These are phyloP conservation scores for Drosophila ezoana DNA, from an alignment of 2,888 invertebrate species.

Conservation along the genomic window DNA sequence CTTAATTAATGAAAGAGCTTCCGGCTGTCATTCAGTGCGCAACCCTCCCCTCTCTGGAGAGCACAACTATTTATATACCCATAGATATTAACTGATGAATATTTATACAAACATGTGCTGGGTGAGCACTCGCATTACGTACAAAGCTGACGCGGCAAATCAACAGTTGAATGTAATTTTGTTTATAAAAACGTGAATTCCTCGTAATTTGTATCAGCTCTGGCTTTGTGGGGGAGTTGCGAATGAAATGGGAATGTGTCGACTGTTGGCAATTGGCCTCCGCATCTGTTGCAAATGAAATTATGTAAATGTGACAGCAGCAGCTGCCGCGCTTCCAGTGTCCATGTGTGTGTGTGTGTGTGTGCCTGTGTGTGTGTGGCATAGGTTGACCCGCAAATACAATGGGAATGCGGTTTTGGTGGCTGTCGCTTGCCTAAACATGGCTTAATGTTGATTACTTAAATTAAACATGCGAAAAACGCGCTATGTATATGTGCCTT, in stretches of 20 bases:
- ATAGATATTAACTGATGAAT: constrained; percentile 68
- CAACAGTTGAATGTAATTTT: constrained; percentile 68
- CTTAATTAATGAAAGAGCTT: constrained; percentile 73
- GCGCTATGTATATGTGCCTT: constrained; percentile 18
- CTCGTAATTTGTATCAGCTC: constrained; percentile 47
- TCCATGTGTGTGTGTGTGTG: constrained; percentile 17
- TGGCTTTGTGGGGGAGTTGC: background rate
- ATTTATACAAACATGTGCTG: constrained; percentile 50
- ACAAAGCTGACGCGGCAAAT: constrained; percentile 64
- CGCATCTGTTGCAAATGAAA: constrained; percentile 74
- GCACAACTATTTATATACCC: constrained; percentile 55
- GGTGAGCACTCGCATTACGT: constrained; percentile 11
- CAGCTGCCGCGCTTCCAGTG: constrained; percentile 40
- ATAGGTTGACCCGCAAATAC: constrained; percentile 65
- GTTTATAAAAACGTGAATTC: constrained; percentile 64
- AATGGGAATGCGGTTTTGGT: constrained; percentile 52
- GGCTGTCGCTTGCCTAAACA: constrained; percentile 61
- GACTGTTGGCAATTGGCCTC: constrained; percentile 56
- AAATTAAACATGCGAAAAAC: constrained; percentile 75
- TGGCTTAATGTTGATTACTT: constrained; percentile 76
- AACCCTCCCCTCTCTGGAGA: background rate
- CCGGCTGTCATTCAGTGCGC: constrained; percentile 22
- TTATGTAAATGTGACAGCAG: constrained; percentile 76
- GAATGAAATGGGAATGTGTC: constrained; percentile 20
- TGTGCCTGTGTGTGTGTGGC: constrained; percentile 19